These are phyloP conservation scores for Miltochrista miniata DNA, from an alignment of 2,888 invertebrate genomes.

Conservation along the genomic window DNA sequence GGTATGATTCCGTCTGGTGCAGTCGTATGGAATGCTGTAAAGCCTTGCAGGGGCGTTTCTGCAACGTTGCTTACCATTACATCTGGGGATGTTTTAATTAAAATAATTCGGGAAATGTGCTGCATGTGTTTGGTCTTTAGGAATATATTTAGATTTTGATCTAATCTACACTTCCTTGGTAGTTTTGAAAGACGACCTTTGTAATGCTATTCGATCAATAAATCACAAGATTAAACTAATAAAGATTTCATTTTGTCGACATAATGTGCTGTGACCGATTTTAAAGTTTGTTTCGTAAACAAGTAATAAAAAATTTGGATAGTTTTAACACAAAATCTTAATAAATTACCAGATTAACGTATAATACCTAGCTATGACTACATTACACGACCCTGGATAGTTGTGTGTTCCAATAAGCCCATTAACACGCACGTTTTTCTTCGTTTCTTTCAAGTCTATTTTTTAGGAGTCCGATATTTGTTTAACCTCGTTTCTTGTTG, in stretches of 20 bases:
- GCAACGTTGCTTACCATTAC: constrained; percentile 40
- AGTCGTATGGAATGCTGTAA: constrained; percentile 65
- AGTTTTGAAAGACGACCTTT: constrained; percentile 45
- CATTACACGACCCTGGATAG: constrained; percentile 41
- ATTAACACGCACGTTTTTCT: constrained; percentile 24
- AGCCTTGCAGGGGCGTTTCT: constrained; percentile 54
- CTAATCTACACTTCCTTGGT: constrained; percentile 33
- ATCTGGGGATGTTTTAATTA: constrained; percentile 47
- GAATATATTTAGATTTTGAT: constrained; percentile 8
- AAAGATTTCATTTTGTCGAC: constrained; percentile 58
- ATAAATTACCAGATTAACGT: constrained; percentile 58
- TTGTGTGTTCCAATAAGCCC: constrained; percentile 42
- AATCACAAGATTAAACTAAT: constrained; percentile 62
- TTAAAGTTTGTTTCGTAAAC: constrained; percentile 63
- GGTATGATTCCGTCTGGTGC: constrained; percentile 73
- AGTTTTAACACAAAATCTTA: constrained; percentile 47
- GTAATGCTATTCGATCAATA: constrained; percentile 54
- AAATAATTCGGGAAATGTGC: constrained; percentile 14
- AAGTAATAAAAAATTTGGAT: constrained; percentile 62
- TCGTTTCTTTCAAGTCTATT: constrained; percentile 35
- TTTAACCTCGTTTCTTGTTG: constrained; percentile 52
- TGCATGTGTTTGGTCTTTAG: not conserved
- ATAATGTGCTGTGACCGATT: constrained; percentile 56
- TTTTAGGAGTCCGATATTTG: constrained; percentile 52
- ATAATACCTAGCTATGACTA: constrained; percentile 46